These are phyloP conservation scores for Periparus ater DNA, from an alignment of 2,797 vertebrate species.

Conservation along the genomic window DNA sequence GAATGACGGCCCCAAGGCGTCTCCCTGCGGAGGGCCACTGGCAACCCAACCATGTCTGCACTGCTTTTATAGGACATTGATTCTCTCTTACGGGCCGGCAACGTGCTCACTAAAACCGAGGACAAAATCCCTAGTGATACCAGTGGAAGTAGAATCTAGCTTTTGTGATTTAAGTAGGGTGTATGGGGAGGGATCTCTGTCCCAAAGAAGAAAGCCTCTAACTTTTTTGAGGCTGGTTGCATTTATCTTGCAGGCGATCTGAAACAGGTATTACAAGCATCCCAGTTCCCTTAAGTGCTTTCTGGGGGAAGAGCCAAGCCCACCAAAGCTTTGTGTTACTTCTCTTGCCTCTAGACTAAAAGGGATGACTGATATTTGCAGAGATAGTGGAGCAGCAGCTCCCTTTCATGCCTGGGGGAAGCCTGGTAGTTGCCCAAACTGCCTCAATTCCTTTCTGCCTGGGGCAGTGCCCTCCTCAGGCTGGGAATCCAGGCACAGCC, in stretches of 20 bases:
- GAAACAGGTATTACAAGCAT: background rate
- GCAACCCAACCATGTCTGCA: background rate
- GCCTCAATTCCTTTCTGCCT: accelerated
- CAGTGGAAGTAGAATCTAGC: background rate
- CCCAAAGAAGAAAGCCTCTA: background rate
- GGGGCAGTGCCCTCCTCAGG: background rate
- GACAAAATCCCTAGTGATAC: constrained; percentile 14
- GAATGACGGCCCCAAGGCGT: background rate
- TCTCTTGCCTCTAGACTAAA: background rate
- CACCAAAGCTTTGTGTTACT: background rate
- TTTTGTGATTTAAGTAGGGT: background rate
- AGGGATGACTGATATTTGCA: background rate
- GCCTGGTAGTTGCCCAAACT: background rate
- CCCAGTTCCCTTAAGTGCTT: constrained; percentile 18
- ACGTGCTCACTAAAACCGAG: background rate
- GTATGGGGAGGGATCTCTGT: background rate
- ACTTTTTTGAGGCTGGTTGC: background rate
- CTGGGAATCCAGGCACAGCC: background rate
- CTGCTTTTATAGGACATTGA: constrained; percentile 9
- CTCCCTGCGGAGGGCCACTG: background rate
- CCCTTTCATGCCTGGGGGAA: background rate
- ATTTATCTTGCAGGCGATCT: background rate
- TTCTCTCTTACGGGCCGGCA: background rate
- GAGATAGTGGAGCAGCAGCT: background rate
- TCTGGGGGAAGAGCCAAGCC: background rate